Evolutionary conservation across 2,888 invertebrate genomes (phyloP).

Genomic region (Limnephilus marmoratus): DNA sequence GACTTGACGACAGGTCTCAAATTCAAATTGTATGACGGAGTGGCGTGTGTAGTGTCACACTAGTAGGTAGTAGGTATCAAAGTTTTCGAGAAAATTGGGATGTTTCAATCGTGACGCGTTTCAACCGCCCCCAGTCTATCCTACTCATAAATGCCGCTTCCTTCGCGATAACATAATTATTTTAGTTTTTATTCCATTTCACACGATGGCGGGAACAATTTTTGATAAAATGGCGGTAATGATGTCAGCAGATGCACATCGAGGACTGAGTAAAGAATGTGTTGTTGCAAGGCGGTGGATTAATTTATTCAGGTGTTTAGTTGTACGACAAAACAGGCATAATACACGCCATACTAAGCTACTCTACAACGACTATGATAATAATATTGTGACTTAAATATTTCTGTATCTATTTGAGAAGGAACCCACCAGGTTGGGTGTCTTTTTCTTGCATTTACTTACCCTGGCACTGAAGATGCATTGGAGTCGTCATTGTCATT

Average conservation of each 20-base stretch:
- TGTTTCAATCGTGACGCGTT: too few species aligned
- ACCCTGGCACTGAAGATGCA: background rate
- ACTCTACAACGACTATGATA: background rate
- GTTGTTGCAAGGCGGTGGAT: background rate
- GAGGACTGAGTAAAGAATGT: conserved; percentile 11
- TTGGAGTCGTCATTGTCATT: background rate
- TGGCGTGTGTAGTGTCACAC: too few species aligned
- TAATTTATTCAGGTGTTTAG: conserved; percentile 35
- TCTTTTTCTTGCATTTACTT: background rate
- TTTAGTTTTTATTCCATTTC: background rate
- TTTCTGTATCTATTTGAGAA: background rate
- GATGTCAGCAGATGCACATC: background rate
- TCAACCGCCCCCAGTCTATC: too few species aligned
- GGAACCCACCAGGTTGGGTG: background rate
- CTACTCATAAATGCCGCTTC: too few species aligned
- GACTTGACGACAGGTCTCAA: too few species aligned
- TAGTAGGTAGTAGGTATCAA: too few species aligned
- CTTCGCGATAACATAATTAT: too few species aligned
- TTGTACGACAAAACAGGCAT: background rate
- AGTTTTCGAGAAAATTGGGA: too few species aligned
- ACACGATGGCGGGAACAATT: background rate
- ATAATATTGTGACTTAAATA: background rate
- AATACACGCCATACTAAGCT: background rate
- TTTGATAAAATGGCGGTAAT: background rate
- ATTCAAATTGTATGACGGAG: too few species aligned